These are phyloP conservation scores for Standfussiana lucernea DNA, from an alignment of 2,888 invertebrate genomes.

Conservation along the genomic window DNA sequence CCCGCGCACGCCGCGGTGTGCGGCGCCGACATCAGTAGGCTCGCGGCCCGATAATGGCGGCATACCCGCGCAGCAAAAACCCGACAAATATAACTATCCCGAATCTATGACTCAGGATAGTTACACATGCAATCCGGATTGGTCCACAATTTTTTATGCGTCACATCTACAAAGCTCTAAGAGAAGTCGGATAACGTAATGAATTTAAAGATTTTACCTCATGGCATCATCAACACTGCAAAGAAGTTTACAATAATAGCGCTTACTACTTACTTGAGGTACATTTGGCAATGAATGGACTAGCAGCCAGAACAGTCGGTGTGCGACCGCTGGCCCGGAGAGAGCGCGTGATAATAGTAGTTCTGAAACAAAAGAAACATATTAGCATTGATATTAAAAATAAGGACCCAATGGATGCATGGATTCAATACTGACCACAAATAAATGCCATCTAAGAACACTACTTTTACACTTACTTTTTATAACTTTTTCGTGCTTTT, in stretches of 20 bases:
- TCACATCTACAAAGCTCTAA: background rate
- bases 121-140: background rate
- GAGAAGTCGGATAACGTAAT: background rate
- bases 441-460: background rate
- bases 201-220: background rate
- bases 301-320: conserved; percentile 98
- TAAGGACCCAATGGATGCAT: background rate
- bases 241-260: background rate
- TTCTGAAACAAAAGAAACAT: conserved; percentile 73
- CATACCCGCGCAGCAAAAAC: no score
- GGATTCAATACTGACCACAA: background rate
- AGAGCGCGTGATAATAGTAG: conserved; percentile 93
- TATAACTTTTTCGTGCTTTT: no score
- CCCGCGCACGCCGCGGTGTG: no score
- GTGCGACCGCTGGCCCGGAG: conserved; percentile 97
- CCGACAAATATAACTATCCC: no score
- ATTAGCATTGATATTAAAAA: background rate
- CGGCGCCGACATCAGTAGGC: no score
- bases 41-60: no score
- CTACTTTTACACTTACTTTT: no score
- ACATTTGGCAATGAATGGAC: conserved; percentile 96
- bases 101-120: no score
- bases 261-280: conserved; percentile 92
- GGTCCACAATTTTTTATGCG: background rate
- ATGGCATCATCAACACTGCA: background rate